Percentiles rank a stretch among this genome's conserved stretches.
Conservation (phyloP, 2,888 invertebrate genomes). For the Baccha elongata region DNA sequence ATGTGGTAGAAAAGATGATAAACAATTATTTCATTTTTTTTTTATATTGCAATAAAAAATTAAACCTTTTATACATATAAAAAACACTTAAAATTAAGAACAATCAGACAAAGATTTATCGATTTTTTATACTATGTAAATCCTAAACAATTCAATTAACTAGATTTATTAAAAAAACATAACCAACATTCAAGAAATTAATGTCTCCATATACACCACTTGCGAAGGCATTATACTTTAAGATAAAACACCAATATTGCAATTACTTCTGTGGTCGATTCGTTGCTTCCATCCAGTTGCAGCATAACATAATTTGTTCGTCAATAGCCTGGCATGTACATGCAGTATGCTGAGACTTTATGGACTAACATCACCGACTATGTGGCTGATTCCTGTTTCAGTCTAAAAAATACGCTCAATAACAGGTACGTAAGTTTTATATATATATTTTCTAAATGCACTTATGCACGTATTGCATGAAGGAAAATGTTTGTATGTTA, state of each 20-base stretch:
- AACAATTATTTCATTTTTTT: no score
- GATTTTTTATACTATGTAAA: no score
- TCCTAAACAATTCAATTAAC: no score
- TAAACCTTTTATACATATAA: no score
- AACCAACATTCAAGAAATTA: no score
- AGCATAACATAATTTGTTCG: conserved; percentile 94
- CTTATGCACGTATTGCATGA: no score
- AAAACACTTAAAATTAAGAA: no score
- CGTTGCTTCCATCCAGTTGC: conserved; percentile 91
- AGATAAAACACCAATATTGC: conserved; percentile 88
- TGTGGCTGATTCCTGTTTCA: conserved; percentile 80
- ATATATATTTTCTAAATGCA: neutral
- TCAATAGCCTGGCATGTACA: conserved; percentile 93
- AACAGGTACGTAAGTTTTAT: conserved; percentile 77
- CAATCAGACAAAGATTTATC: no score
- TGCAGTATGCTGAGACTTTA: conserved; percentile 85
- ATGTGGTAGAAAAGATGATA: no score
- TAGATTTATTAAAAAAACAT: no score
- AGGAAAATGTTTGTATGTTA: no score
- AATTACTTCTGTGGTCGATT: conserved; percentile 95
- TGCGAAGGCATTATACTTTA: conserved; percentile 91
- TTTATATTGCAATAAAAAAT: no score
- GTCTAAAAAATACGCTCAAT: conserved; percentile 79
- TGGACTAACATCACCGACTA: conserved; percentile 81
- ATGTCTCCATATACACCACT: conserved; percentile 95